Evolutionary conservation across 2,888 invertebrate species (phyloP), one percentile per base, ranked within the genome.

Genomic region (Pseudolycoriella hygida): DNA sequence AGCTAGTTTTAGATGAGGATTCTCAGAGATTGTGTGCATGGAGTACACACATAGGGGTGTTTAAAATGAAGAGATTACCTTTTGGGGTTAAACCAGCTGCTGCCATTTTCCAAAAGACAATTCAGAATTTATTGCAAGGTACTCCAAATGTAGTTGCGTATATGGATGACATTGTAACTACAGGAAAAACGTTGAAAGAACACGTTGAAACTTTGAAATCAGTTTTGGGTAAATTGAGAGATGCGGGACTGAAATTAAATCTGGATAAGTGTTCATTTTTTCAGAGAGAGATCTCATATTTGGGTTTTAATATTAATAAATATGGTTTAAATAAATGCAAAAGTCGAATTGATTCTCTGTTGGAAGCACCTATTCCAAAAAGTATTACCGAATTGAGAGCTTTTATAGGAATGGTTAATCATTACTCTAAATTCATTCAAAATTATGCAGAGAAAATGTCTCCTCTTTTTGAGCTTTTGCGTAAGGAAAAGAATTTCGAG

Each of bases 391-490:
- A 54, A 42, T 47, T 57, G 0, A 52, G 53, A 40, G 51, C 55
- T 3, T 59, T 57, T 42, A 40, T 56, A 2, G 60, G 59, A 1
- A 53, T 59, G 48, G 51, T 58, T 0, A 60, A 60, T 49, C 61
- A 60, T 48, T 63, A 61, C n/a, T 51, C 54, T 3, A 55, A 53
- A 46, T 64, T 61, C 51, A 49, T 58, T 18, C 42, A 56, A 4
- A 47, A 49, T 5, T 52, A 54, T 39, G 14, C 39, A 39, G 17
- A n/a, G 6, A 17, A 39, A 15, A 15, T 39, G 17, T 15, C 15
- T n/a, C 17, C 39, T 6, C 17, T 39, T 11, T 39, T 17, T 15
- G 3, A 17, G 11, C 17, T 39, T 17, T 4, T 15, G 11, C 14
- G 17, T 17, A 39, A 39, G 11, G 11, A 39, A 5, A 11, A 3